These are phyloP conservation scores for Caranx ignobilis DNA, from an alignment of 2,113 vertebrate species.

Conservation along the genomic window DNA sequence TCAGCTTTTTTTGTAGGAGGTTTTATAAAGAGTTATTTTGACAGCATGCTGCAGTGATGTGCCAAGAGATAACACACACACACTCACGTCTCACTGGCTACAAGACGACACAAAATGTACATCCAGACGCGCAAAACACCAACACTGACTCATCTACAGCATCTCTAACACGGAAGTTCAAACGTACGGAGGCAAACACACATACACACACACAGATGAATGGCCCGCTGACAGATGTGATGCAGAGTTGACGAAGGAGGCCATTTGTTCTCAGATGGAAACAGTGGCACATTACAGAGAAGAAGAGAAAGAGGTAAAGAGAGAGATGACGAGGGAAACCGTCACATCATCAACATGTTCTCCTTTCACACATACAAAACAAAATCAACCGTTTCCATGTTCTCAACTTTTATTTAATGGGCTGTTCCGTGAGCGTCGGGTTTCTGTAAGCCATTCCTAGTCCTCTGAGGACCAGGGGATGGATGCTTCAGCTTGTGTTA, in stretches of 20 bases:
- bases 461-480: neutral
- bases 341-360: neutral
- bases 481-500: neutral
- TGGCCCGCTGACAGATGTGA: constrained; percentile 39
- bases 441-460: neutral
- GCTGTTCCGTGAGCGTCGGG: neutral
- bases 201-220: neutral
- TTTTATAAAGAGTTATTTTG: neutral
- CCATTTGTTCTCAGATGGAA: constrained; percentile 31
- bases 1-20: neutral
- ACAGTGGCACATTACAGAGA: constrained; percentile 6
- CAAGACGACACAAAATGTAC: constrained; percentile 28
- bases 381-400: neutral
- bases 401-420: neutral
- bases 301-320: neutral
- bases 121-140: neutral
- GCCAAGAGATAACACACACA: neutral
- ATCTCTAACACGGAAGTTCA: neutral
- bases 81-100: neutral
- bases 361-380: neutral
- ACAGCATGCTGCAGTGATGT: neutral
- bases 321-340: constrained; percentile 6
- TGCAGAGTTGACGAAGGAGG: constrained; percentile 19
- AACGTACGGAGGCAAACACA: neutral
- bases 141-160: constrained; percentile 18